Percentiles rank a stretch among this genome's conserved stretches.
Evolutionary conservation across 2,797 vertebrate genomes (phyloP).

Genomic region (Eulemur coronatus): DNA sequence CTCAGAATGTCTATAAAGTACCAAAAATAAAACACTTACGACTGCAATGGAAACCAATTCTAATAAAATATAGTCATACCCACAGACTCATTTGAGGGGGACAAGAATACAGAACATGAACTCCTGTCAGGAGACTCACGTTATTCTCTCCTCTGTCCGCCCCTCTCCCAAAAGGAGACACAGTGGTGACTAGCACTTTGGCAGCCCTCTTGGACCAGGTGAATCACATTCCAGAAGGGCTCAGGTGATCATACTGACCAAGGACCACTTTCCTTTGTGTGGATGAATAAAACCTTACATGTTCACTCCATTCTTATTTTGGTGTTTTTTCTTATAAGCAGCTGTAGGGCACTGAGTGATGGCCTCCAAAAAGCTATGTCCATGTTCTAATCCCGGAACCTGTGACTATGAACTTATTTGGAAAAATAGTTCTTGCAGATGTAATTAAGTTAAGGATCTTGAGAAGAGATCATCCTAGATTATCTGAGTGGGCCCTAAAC

Average conservation of each 20-base stretch:
- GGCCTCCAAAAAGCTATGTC: background rate
- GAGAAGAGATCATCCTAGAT: background rate
- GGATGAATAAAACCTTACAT: background rate
- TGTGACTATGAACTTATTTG: background rate
- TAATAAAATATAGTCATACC: background rate
- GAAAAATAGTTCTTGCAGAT: background rate
- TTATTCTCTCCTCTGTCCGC: background rate
- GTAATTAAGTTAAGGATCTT: background rate
- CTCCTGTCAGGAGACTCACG: background rate
- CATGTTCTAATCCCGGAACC: background rate
- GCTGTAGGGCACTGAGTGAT: background rate
- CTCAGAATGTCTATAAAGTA: background rate
- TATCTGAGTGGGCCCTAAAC: background rate
- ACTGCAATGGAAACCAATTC: background rate
- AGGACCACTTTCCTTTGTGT: background rate
- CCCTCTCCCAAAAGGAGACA: background rate
- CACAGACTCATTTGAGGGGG: background rate
- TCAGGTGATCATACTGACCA: background rate
- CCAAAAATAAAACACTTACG: background rate
- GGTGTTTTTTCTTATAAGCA: background rate
- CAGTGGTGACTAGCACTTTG: background rate
- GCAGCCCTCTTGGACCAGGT: background rate
- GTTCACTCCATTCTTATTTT: background rate
- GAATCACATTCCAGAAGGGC: background rate
- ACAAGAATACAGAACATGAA: background rate